phyloP scores from a whole-genome alignment of 2,888 invertebrate species.

The Philhelius pedissequus region DNA sequence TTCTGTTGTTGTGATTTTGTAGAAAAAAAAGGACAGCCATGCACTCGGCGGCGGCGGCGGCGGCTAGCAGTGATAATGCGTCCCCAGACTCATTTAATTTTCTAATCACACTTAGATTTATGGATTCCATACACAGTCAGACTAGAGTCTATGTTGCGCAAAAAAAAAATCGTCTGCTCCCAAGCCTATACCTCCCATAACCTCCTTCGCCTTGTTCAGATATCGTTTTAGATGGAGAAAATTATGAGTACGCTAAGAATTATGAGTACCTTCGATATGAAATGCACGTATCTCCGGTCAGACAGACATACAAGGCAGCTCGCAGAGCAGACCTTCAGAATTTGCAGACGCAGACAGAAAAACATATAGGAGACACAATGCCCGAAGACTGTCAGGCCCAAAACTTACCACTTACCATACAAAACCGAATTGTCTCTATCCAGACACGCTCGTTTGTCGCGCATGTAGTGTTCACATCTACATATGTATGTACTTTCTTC shows the following conservation, averaged over 20 bases:
- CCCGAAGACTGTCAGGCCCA: constrained; percentile 41
- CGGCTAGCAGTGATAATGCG: constrained; percentile 30
- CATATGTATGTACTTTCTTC: constrained; percentile 8
- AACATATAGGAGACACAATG: constrained; percentile 43
- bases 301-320: constrained; percentile 58
- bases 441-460: constrained; percentile 30
- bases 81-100: constrained; percentile 58
- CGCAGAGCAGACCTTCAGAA: constrained; percentile 40
- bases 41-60: not conserved
- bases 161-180: constrained; percentile 7
- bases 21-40: constrained; percentile 7
- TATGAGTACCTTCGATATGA: constrained; percentile 68
- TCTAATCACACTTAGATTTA: constrained; percentile 66
- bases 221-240: constrained; percentile 24
- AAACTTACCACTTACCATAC: constrained; percentile 23
- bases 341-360: constrained; percentile 1
- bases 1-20: not conserved
- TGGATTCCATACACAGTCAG: constrained; percentile 53
- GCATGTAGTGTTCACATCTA: not conserved
- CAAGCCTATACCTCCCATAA: not conserved
- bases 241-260: constrained; percentile 63
- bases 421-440: not conserved
- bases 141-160: not conserved
- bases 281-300: constrained; percentile 68
- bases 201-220: not conserved